Evolutionary conservation across 2,888 invertebrate species (phyloP), one percentile per base, ranked within the genome.

Genomic region (Erebia ligea): DNA sequence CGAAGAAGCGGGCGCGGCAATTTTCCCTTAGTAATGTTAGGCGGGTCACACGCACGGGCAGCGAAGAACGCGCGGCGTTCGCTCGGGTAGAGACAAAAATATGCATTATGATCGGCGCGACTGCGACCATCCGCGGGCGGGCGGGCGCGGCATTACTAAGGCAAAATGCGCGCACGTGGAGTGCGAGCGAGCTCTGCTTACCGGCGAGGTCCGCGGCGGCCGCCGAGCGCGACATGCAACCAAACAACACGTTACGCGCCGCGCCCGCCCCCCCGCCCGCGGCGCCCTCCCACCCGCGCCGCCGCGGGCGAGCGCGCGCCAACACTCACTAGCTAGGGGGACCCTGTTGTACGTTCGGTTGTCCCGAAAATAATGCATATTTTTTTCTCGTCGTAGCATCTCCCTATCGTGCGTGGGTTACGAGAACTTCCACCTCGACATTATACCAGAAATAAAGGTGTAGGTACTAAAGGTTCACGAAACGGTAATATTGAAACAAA

Each of bases 1-100:
- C 71, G 76, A 75, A 65, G 79, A 85, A 86, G 88, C 86, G 88
- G 82, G 83, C 88, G 87, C 86, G 88, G 86, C 86, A 82, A 88
- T 89, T 91, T 92, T 90, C 90, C 92, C 92, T 93, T 92, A 92
- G 92, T 92, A 93, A 92, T 92, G 91, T 88, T 82, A 84, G 79
- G 81, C 80, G 82, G 78, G 48, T 40, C 65, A 19, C 76, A 77
- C n/a, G n/a, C 74, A 62, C 75, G 76, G 63, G 74, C 77, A 78
- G 75, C 67, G 78, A 75, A 76, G 75, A 70, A 78, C 76, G 78
- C 80, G 81, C 77, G 76, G 76, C 80, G 80, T 77, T 81, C 79
- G 79, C 75, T 74, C 80, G 79, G 78, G 82, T 79, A 81, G 88
- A 89, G 90, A 88, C 85, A 83, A 90, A 89, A 90, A 91, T 91